phyloP scores from a whole-genome alignment of 1,140 invertebrate genomes.

The Aleiodes sp. region DNA sequence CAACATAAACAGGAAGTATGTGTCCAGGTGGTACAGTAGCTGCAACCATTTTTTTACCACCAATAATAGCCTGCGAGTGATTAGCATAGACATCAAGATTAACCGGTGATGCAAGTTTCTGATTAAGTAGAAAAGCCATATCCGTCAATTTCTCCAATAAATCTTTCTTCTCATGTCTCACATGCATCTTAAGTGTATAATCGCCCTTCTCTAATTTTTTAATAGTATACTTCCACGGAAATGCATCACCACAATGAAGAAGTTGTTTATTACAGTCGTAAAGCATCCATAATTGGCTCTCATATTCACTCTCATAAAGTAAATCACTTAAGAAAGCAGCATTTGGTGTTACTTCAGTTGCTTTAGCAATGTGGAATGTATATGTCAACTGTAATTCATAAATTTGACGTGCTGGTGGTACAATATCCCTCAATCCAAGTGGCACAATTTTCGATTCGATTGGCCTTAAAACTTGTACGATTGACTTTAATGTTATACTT shows the following conservation, averaged over 20 bases:
- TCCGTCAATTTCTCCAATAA: conserved; percentile 87
- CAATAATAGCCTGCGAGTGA: conserved; percentile 72
- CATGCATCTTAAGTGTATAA: conserved; percentile 84
- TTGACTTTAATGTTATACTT: conserved; percentile 77
- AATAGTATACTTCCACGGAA: conserved; percentile 82
- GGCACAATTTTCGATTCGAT: conserved; percentile 81
- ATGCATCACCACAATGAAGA: conserved; percentile 87
- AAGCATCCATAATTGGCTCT: conserved; percentile 96
- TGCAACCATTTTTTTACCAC: conserved; percentile 80
- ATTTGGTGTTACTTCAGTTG: conserved; percentile 84
- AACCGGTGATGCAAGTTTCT: conserved; percentile 79
- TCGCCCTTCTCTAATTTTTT: conserved; percentile 96
- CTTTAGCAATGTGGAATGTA: conserved; percentile 83
- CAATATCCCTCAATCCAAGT: conserved; percentile 80
- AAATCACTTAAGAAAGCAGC: conserved; percentile 83
- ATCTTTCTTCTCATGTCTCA: conserved; percentile 89
- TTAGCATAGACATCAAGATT: conserved; percentile 81
- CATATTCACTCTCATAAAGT: conserved; percentile 94
- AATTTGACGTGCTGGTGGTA: conserved; percentile 87
- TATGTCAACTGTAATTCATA: conserved; percentile 91
- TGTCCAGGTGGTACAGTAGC: conserved; percentile 71
- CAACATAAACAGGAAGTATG: conserved; percentile 79
- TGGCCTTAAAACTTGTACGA: conserved; percentile 80
- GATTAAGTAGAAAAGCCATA: conserved; percentile 77
- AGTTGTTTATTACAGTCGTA: conserved; percentile 93